These are phyloP conservation scores for Stenodema calcarata DNA, from an alignment of 2,888 invertebrate species.

Conservation along the genomic window DNA sequence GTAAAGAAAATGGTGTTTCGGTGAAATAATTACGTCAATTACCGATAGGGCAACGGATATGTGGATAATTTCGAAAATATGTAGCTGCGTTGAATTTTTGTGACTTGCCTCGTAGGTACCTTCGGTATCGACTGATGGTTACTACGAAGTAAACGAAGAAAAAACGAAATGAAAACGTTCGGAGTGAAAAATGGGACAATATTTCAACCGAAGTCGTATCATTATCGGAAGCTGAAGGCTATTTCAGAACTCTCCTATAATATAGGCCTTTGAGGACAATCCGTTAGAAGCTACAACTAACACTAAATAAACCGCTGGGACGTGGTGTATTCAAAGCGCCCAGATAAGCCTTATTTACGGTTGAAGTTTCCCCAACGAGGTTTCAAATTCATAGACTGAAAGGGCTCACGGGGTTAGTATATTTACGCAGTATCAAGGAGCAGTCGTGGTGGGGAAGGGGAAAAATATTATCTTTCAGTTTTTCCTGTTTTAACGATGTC, in stretches of 20 bases:
- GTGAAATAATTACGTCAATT: no score
- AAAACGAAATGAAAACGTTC: background rate
- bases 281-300: background rate
- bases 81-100: no score
- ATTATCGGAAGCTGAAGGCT: background rate
- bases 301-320: conserved; percentile 1
- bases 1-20: no score
- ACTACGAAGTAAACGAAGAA: background rate
- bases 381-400: background rate
- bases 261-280: background rate
- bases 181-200: background rate
- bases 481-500: background rate
- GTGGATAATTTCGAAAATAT: no score
- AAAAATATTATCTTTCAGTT: background rate
- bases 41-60: no score
- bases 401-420: background rate
- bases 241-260: conserved; percentile 2
- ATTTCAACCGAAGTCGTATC: background rate
- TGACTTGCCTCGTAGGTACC: no score
- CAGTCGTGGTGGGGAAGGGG: background rate
- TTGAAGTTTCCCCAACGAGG: conserved; percentile 20
- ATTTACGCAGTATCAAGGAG: background rate
- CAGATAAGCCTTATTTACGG: conserved; percentile 22
- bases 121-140: no score
- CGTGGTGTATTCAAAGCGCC: background rate